Base-by-base conservation (phyloP, 2,113 vertebrate species). In the Poecilia latipinna region DNA sequence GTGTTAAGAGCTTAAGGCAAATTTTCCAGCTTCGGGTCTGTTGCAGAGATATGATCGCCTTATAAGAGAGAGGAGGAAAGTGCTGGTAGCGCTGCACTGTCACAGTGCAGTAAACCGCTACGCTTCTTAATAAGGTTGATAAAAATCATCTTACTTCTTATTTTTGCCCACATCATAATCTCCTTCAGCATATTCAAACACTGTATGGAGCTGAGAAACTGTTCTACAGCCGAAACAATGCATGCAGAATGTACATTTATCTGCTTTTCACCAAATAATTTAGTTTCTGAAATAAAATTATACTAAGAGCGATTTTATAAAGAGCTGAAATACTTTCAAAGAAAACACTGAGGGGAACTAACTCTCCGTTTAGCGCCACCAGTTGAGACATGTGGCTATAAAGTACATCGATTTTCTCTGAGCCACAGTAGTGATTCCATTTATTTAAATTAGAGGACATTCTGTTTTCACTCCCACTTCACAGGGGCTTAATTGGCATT, bases 361-460 rank as follows among this genome's bases (percentile, higher is more conserved):
- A 73, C 19, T 4, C 13, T 61, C 26, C 35, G 3, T 37, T 65
- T 65, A 61, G 0, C 61, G 8, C 13, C 37, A 28, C 35, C 72
- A 74, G 33, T 35, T 48, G 28, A 61, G 68, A 61, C 62, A 62
- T 32, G 0, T n/a, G 65, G 33, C 42, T 26, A 68, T n/a, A 70
- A 44, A 33, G 26, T 37, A 71, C 44, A 35, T 4, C 1, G 17
- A 10, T 61, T 82, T 77, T 73, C 8, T 64, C 69, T 72, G 4
- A 28, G n/a, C n/a, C 54, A 19, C 65, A 13, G 61, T 29, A 17
- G 26, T 42, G 67, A 66, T 44, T 22, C 17, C 62, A 65, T 66
- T 74, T 62, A 66, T 69, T 80, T 63, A 62, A 70, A 28, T 33
- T 28, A 73, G 61, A 60, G 19, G 48, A 54, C 37, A 31, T 54